phyloP scores from a whole-genome alignment of 1,140 invertebrate genomes.

The Drosophila saltans region DNA sequence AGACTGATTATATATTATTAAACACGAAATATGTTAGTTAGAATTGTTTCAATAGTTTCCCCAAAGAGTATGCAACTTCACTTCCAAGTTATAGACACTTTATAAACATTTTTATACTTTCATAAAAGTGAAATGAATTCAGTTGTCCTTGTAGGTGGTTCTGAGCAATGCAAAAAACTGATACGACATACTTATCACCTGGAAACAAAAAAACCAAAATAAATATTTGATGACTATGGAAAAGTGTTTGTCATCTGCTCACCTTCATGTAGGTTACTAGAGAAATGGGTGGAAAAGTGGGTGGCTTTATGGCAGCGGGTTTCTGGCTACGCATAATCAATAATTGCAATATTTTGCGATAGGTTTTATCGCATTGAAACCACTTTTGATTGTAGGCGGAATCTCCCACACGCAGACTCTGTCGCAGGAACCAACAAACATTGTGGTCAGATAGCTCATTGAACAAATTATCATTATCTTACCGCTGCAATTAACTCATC shows the following conservation, averaged over 20 bases:
- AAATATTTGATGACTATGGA: not conserved
- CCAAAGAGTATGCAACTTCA: not conserved
- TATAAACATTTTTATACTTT: no score
- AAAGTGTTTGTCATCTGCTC: not conserved
- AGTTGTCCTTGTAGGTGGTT: constrained; percentile 55
- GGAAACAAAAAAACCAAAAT: not conserved
- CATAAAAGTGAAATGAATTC: no score
- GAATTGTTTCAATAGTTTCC: not conserved
- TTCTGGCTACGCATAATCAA: constrained; percentile 73
- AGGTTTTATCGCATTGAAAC: constrained; percentile 65
- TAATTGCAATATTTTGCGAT: constrained; percentile 62
- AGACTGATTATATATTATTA: no score
- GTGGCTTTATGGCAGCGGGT: constrained; percentile 64
- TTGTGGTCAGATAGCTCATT: not conserved
- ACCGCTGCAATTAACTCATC: constrained; percentile 69
- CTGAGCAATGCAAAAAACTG: constrained; percentile 67
- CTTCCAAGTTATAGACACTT: no score
- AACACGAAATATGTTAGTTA: no score
- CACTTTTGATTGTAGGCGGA: constrained; percentile 78
- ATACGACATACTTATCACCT: constrained; percentile 78
- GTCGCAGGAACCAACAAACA: not conserved
- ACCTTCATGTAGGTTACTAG: constrained; percentile 80
- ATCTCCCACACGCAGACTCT: constrained; percentile 71
- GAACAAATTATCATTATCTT: not conserved
- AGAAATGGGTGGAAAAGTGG: constrained; percentile 76